Conservation (phyloP, 2,113 vertebrate genomes). For the Oncorhynchus masou region DNA sequence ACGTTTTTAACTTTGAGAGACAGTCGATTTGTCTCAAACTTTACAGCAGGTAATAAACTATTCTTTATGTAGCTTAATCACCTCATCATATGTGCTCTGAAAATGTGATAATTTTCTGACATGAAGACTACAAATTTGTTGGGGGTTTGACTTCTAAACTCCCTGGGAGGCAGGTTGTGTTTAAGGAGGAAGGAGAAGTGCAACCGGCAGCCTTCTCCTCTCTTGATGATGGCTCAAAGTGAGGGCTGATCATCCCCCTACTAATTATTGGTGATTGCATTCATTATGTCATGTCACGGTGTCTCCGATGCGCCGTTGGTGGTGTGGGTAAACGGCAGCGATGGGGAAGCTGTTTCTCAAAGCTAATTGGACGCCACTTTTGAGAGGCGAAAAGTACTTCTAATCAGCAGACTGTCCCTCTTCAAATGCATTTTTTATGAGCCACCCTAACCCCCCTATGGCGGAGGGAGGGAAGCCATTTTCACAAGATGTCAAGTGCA, state of each 20-base stretch:
- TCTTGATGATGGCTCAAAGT: conserved; percentile 68
- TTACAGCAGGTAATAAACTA: no score
- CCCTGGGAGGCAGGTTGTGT: conserved; percentile 35
- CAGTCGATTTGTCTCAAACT: no score
- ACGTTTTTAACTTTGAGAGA: no score
- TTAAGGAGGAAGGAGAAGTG: conserved; percentile 54
- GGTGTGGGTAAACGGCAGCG: conserved; percentile 62
- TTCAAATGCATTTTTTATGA: conserved; percentile 69
- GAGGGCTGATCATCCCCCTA: conserved; percentile 70
- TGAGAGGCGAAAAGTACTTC: conserved; percentile 41
- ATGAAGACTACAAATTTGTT: conserved; percentile 48
- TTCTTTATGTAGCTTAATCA: no score
- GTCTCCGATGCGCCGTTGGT: conserved; percentile 59
- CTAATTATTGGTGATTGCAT: conserved; percentile 78
- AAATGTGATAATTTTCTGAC: not conserved
- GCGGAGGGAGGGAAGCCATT: conserved; percentile 32
- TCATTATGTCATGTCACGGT: conserved; percentile 69
- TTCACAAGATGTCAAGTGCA: conserved; percentile 48
- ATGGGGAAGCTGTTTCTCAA: conserved; percentile 60
- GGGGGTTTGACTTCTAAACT: conserved; percentile 41
- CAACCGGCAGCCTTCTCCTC: conserved; percentile 1
- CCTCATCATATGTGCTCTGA: no score
- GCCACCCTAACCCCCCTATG: conserved; percentile 39
- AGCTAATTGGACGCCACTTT: conserved; percentile 70
- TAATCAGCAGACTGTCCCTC: conserved; percentile 58